These are phyloP conservation scores for Eleginops maclovinus DNA, from an alignment of 2,113 vertebrate genomes.

Conservation along the genomic window DNA sequence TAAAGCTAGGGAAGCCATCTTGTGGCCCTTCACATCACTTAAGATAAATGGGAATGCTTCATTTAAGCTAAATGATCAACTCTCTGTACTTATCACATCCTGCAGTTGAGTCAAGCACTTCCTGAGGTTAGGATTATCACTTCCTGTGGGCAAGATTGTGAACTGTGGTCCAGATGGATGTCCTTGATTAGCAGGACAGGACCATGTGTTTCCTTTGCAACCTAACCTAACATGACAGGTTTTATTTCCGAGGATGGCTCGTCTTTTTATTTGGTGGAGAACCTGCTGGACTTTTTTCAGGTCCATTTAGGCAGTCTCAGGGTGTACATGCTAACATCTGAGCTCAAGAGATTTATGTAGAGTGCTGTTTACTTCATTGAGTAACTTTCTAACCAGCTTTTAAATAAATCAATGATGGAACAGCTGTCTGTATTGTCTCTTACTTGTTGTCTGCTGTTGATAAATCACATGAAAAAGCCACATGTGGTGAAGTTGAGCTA, in stretches of 20 bases:
- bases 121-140: constrained; percentile 78
- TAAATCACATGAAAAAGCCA: constrained; percentile 60
- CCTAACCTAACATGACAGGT: constrained; percentile 14
- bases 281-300: constrained; percentile 3
- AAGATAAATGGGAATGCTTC: constrained; percentile 66
- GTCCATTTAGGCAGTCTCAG: constrained; percentile 4
- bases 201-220: constrained; percentile 23
- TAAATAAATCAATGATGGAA: constrained; percentile 5
- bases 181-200: constrained; percentile 23
- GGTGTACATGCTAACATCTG: constrained; percentile 5
- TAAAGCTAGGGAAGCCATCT: constrained; percentile 56
- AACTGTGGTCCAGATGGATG: constrained; percentile 56
- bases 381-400: constrained; percentile 21
- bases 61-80: constrained; percentile 69
- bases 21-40: constrained; percentile 41
- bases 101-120: constrained; percentile 65
- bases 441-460: background rate
- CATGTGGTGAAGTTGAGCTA: constrained; percentile 68
- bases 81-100: constrained; percentile 63
- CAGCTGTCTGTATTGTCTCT: constrained; percentile 4
- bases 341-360: too few relatives aligned
- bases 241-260: constrained; percentile 19
- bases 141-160: constrained; percentile 73
- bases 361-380: constrained; percentile 11
- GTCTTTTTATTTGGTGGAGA: constrained; percentile 1